Percentiles rank a stretch among this genome's conserved stretches.
These are phyloP conservation scores for Macroramphosus scolopax DNA, from an alignment of 2,797 vertebrate species.

Conservation along the genomic window DNA sequence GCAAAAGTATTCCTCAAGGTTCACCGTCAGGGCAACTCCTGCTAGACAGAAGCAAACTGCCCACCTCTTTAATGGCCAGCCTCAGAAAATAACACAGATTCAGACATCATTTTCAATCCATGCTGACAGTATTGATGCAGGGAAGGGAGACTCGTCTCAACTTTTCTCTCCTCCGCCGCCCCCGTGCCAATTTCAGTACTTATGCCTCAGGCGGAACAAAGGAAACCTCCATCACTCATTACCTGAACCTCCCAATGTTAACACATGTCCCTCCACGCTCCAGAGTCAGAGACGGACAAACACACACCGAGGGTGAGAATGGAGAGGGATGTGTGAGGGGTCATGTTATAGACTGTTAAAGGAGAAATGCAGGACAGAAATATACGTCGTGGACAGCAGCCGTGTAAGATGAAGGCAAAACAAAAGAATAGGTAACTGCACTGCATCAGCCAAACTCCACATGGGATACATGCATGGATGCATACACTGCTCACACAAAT, in stretches of 20 bases:
- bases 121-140: constrained; percentile 33
- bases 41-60: too few species aligned
- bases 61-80: too few species aligned
- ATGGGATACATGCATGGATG: constrained; percentile 1
- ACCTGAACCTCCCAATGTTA: constrained; percentile 25
- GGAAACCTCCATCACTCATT: constrained; percentile 50
- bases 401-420: constrained; percentile 20
- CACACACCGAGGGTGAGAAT: too few species aligned
- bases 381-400: constrained; percentile 2
- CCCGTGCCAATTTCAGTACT: constrained; percentile 15
- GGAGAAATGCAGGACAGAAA: constrained; percentile 15
- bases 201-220: constrained; percentile 57
- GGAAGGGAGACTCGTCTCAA: constrained; percentile 1
- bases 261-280: constrained; percentile 2
- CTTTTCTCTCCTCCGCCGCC: constrained; percentile 6
- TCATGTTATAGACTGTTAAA: constrained; percentile 18
- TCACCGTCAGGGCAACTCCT: too few species aligned
- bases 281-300: not conserved
- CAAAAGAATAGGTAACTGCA: constrained; percentile 32
- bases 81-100: not conserved
- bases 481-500: not conserved
- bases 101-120: constrained; percentile 32
- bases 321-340: too few species aligned
- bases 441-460: constrained; percentile 11
- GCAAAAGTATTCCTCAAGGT: too few species aligned